Conservation (phyloP, 2,797 vertebrate species). For the Furcifer pardalis region DNA sequence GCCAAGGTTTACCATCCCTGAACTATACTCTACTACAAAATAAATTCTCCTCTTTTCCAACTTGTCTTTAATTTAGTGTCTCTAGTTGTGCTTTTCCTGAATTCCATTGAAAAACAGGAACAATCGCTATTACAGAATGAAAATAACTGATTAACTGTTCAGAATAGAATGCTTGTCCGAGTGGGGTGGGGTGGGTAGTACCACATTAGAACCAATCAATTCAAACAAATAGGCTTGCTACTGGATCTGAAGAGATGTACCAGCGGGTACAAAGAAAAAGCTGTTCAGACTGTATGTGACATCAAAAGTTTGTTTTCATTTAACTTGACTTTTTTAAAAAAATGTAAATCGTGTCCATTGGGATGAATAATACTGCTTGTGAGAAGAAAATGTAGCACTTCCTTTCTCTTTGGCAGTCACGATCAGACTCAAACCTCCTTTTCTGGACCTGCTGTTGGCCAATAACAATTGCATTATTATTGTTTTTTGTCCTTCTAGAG, state of each 20-base stretch:
- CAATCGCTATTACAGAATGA: constrained; percentile 4
- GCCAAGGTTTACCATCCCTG: too few species aligned
- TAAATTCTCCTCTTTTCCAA: background rate
- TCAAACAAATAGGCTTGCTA: background rate
- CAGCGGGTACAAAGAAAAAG: background rate
- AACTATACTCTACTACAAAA: too few species aligned
- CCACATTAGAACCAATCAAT: background rate
- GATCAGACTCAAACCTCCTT: background rate
- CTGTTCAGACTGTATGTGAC: background rate
- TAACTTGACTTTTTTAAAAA: background rate
- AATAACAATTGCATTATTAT: background rate
- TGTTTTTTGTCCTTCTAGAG: background rate
- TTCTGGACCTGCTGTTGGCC: background rate
- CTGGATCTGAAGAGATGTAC: background rate
- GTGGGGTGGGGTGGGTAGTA: too few species aligned
- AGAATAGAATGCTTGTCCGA: background rate
- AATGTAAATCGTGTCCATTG: background rate
- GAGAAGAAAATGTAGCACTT: background rate
- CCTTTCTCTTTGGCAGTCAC: background rate
- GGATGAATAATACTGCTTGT: background rate
- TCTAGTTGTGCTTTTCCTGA: background rate
- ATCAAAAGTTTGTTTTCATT: background rate
- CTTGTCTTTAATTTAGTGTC: background rate
- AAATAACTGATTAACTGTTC: constrained; percentile 1
- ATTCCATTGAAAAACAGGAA: background rate